phyloP scores from a whole-genome alignment of 1,140 invertebrate genomes.

The Rhynchophorus ferrugineus region DNA sequence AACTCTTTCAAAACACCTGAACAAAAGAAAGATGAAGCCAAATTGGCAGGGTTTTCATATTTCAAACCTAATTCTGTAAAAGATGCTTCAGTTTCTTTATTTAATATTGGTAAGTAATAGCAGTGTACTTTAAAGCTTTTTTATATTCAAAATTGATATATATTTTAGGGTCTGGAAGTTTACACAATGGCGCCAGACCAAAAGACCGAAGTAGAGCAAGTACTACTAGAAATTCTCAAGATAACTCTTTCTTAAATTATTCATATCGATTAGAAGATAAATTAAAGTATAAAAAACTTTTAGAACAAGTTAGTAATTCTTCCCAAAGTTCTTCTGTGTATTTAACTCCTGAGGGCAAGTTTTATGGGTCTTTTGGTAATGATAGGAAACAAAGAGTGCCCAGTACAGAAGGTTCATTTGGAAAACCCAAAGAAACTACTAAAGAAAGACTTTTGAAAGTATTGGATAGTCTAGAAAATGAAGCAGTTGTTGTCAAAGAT shows the following conservation, averaged over 20 bases:
- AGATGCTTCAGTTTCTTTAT: constrained; percentile 12
- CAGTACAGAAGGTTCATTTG: constrained; percentile 14
- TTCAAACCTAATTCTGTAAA: constrained; percentile 16
- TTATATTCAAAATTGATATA: constrained; percentile 1
- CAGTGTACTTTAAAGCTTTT: too few relatives aligned
- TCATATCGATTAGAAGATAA: constrained; percentile 35
- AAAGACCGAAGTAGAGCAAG: constrained; percentile 10
- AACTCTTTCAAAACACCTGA: constrained; percentile 19
- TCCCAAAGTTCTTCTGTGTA: constrained; percentile 26
- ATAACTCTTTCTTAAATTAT: constrained; percentile 23
- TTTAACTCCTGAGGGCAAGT: constrained; percentile 29
- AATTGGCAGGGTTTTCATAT: constrained; percentile 23
- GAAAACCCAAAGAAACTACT: constrained; percentile 24
- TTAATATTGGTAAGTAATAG: constrained; percentile 14
- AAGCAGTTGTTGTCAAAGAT: constrained; percentile 34
- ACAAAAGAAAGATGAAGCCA: constrained; percentile 18
- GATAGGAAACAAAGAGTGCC: constrained; percentile 18
- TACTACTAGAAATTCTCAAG: constrained; percentile 3
- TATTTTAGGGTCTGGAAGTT: background rate
- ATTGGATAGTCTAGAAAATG: constrained; percentile 32
- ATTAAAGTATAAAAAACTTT: constrained; percentile 32
- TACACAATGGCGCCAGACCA: constrained; percentile 11
- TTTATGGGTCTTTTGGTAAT: constrained; percentile 18
- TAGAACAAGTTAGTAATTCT: constrained; percentile 21
- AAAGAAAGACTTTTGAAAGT: constrained; percentile 35